phyloP scores from a whole-genome alignment of 2,797 vertebrate species.

The Poeciliopsis paucimaculata region DNA sequence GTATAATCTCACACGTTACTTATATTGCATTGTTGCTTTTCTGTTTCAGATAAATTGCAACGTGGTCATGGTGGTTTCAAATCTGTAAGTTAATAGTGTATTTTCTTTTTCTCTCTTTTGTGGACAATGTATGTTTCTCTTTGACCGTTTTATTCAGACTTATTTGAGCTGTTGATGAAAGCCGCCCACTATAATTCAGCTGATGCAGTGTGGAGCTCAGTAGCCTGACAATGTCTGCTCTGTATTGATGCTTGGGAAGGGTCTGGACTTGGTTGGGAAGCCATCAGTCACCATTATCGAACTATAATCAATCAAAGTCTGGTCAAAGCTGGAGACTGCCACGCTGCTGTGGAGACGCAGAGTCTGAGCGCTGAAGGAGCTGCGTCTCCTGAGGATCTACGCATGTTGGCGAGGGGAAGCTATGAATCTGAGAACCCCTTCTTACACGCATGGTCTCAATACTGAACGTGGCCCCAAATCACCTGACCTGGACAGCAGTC shows the following conservation, averaged over 20 bases:
- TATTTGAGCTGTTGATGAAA: constrained; percentile 12
- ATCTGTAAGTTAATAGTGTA: background rate
- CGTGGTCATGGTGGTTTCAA: background rate
- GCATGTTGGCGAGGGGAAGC: constrained; percentile 45
- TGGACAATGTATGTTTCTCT: constrained; percentile 3
- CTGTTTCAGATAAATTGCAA: background rate
- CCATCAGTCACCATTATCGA: constrained; percentile 74
- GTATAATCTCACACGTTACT: background rate
- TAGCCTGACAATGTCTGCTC: constrained; percentile 29
- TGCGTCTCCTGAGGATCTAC: constrained; percentile 44
- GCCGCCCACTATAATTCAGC: constrained; percentile 14
- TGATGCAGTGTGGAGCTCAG: constrained; percentile 20
- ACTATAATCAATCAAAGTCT: constrained; percentile 72
- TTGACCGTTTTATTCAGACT: background rate
- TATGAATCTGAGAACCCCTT: constrained; percentile 26
- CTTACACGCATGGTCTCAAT: constrained; percentile 36
- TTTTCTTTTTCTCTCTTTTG: background rate
- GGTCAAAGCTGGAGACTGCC: constrained; percentile 55
- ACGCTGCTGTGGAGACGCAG: constrained; percentile 62
- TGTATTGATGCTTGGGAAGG: constrained; percentile 59
- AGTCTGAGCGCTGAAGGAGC: constrained; percentile 67
- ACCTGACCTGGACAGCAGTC: constrained; percentile 50
- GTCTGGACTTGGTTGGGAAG: constrained; percentile 58
- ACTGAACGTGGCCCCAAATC: constrained; percentile 43
- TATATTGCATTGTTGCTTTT: background rate